phyloP scores from a whole-genome alignment of 2,113 vertebrate species.

The Abramis brama region DNA sequence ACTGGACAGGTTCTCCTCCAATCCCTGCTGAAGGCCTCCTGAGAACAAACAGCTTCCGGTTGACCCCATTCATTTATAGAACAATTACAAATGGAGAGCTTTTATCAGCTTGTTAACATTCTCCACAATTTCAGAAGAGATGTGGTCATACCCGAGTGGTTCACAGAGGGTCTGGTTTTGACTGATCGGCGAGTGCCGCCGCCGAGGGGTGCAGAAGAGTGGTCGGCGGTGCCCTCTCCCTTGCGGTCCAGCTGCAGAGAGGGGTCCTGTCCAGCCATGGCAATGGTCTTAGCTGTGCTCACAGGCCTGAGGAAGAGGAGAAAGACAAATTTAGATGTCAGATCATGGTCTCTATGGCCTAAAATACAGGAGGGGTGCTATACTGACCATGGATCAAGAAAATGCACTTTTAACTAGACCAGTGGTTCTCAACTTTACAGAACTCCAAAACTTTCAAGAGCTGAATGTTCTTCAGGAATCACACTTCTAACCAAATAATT shows the following conservation, averaged over 20 bases:
- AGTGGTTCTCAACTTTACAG: background rate
- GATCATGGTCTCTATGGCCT: no score
- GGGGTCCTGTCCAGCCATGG: conserved; percentile 86
- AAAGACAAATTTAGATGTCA: conserved; percentile 18
- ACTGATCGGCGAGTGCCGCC: conserved; percentile 73
- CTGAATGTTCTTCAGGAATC: no score
- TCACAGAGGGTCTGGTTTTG: conserved; percentile 83
- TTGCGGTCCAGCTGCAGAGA: conserved; percentile 96
- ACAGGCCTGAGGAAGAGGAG: conserved; percentile 66
- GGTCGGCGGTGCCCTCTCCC: conserved; percentile 83
- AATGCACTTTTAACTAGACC: background rate
- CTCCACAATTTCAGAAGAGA: background rate
- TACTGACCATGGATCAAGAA: background rate
- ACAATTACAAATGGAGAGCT: background rate
- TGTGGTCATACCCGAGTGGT: conserved; percentile 82
- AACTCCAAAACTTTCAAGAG: no score
- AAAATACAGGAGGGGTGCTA: background rate
- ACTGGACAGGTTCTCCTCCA: conserved; percentile 82
- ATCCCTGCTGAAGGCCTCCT: conserved; percentile 87
- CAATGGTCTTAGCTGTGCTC: conserved; percentile 92
- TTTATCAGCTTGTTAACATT: background rate
- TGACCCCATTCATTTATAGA: background rate
- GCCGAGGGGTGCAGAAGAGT: conserved; percentile 59
- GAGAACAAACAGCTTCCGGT: conserved; percentile 3
- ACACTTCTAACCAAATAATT: no score